Base-by-base conservation (phyloP, 2,888 invertebrate species). In the Autographa gamma region DNA sequence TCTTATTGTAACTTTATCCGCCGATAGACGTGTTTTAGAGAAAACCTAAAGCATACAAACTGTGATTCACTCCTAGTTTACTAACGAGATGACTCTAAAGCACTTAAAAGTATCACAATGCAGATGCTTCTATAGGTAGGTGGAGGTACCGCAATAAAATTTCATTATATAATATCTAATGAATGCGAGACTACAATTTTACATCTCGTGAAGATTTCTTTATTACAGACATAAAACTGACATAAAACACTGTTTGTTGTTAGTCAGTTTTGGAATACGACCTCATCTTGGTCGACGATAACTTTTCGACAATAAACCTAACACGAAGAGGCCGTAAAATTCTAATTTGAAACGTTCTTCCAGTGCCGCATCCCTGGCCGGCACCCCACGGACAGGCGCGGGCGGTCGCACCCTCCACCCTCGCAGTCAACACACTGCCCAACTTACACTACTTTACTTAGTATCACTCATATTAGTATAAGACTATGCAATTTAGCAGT, bases 281-380 rank as follows among this genome's bases (percentile, higher is more conserved):
- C 88, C 93, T 93, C 94, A 93, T 93, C 93, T 93, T 91, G 93
- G 93, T 91, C 90, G 91, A 89, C 91, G 92, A 94, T 94, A 93
- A 93, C 93, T 92, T 89, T 86, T 92, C 91, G 91, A 93, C 93
- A 91, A 90, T 94, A 94, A 95, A 95, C 94, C 94, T 92, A 94
- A 95, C 94, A 94, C 94, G 94, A 94, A 95, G 93, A 94, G 93
- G 91, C 89, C 90, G 92, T 94, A 93, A 94, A 95, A 95, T 90
- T 94, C 93, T 93, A 93, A 94, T 95, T 94, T 90, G 90, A 93
- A 92, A 90, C 91, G 88, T 83, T 85, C 85, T 84, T 83, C 79
- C 80, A 80, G 80, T 81, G 77, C 79, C 80, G 81, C 80, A 78
- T 77, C 81, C 74, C 78, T 75, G 73, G 63, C 82, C 73, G 82